A percentile compares a stretch with the other conserved stretches of the same genome.
phyloP scores from a whole-genome alignment of 2,797 vertebrate species.

The Pseudochromis fuscus region DNA sequence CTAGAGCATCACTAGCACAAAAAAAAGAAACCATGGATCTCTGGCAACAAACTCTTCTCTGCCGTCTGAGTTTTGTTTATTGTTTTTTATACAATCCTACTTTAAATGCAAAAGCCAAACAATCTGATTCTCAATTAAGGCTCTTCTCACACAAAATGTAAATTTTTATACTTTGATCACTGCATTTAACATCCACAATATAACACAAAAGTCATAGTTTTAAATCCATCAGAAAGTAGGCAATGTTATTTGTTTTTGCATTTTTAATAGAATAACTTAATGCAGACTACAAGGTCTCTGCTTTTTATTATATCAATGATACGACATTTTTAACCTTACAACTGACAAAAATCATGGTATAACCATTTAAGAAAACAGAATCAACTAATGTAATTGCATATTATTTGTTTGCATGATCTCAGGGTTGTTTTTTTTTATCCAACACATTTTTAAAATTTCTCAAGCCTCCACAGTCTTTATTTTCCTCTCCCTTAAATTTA shows the following conservation, averaged over 20 bases:
- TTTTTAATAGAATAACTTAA: neutral
- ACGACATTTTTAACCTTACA: too few relatives aligned
- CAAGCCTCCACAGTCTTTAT: neutral
- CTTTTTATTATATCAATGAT: too few relatives aligned
- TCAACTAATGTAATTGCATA: neutral
- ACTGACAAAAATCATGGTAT: neutral
- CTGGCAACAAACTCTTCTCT: neutral
- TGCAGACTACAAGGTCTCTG: too few relatives aligned
- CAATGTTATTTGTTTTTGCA: neutral
- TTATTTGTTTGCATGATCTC: neutral
- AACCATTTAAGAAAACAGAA: neutral
- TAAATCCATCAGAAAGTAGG: neutral
- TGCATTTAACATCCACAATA: neutral
- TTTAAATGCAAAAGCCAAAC: neutral
- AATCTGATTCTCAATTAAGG: neutral
- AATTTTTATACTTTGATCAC: neutral
- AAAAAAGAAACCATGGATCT: slow-evolving; percentile 1
- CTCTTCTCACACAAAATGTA: too few relatives aligned
- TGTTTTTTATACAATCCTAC: neutral
- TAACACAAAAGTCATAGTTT: neutral
- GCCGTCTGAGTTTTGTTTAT: neutral
- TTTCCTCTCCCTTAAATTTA: neutral
- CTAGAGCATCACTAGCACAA: neutral
- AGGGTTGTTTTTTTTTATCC: neutral
- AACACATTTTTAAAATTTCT: too few relatives aligned